These are phyloP conservation scores for Eulithis prunata DNA, from an alignment of 2,888 invertebrate genomes.

Conservation along the genomic window DNA sequence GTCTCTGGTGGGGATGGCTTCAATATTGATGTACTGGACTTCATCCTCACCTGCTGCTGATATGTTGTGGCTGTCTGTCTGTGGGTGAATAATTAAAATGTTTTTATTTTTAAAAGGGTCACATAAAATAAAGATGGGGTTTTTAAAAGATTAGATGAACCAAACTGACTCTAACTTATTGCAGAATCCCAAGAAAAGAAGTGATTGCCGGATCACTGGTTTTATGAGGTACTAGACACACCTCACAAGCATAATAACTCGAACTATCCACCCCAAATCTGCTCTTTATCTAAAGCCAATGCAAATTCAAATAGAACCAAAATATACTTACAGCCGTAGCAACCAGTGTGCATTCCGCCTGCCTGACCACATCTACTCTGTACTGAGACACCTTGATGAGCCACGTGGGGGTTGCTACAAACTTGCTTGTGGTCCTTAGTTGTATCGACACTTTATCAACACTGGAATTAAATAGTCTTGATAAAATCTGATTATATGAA, in stretches of 20 bases:
- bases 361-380: conserved; percentile 89
- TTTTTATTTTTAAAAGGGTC: no score
- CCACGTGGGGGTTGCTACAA: conserved; percentile 94
- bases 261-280: no score
- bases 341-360: conserved; percentile 90
- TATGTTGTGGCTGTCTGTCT: conserved; percentile 89
- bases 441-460: conserved; percentile 89
- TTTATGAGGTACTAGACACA: no score
- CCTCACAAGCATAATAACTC: no score
- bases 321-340: conserved; percentile 85
- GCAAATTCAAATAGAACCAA: neutral
- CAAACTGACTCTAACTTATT: no score
- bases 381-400: conserved; percentile 93
- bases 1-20: conserved; percentile 87
- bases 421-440: conserved; percentile 87
- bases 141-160: no score
- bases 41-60: conserved; percentile 88
- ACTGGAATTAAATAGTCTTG: conserved; percentile 70
- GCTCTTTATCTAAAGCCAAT: no score
- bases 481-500: no score
- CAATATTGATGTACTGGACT: conserved; percentile 91
- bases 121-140: no score
- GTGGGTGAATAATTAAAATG: conserved; percentile 25
- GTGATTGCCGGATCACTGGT: no score
- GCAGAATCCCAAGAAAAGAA: no score